Evolutionary conservation across 2,888 invertebrate genomes (phyloP), one percentile per base, ranked within the genome.

Genomic region (Bhutanitis thaidina): DNA sequence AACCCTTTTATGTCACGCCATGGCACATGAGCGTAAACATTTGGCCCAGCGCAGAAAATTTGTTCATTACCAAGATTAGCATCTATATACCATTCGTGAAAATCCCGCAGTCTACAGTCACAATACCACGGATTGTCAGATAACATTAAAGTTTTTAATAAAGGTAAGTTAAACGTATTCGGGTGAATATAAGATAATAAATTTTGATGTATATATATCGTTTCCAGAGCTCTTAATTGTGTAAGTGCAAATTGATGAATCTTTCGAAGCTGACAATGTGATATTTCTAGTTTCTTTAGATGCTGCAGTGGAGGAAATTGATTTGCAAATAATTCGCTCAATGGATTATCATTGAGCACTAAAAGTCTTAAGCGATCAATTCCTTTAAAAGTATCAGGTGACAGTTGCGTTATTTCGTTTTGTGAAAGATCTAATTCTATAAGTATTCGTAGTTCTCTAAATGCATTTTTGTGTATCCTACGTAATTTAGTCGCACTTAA

Each of bases 121-220:
- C 97, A 97, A 60, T 91, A 92, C 97, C 97, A 97, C 7, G 95
- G 96, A 76, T 97, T 97, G 29, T 94, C 94, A 59, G 96, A 94
- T 47, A 97, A 79, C 9, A 93, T 92, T 12, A 97, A 85, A 2
- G 95, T 95, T 85, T 96, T 96, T 41, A 97, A 87, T 49, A 78
- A 67, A 3, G 87, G 86, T 35, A 89, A 71, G 60, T 89, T 85
- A 47, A 89, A 87, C 1, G 88, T 87, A 43, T 82, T 77, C 55
- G 77, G 78, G 60, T 88, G 87, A 16, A 97, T 90, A 64, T 91
- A 91, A 12, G 93, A 90, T 58, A 97, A 93, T 55, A 92, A 91
- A 79, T 97, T 97, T 59, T 94, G 94, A 52, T 94, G 94, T 41
- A 97, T 88, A 67, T 96, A 94, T 55, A 97, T 91, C 65, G 96